A percentile compares a stretch with the other conserved stretches of the same genome.
Conservation (phyloP, 2,797 vertebrate species). For the Peromyscus aztecus region DNA sequence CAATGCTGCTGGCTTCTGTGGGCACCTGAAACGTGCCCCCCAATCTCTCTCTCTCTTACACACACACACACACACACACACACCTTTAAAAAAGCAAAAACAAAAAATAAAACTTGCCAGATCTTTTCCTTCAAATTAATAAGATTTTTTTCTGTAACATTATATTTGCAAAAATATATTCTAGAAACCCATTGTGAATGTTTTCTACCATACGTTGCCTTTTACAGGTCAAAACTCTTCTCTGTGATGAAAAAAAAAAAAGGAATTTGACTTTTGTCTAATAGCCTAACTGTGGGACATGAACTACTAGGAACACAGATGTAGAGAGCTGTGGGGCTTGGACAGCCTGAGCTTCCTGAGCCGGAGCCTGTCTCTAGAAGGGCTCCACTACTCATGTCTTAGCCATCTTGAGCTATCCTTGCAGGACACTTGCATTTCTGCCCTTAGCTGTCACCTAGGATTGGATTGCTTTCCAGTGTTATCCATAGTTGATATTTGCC, state of each 20-base stretch:
- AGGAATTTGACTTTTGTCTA: background rate
- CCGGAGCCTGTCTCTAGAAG: background rate
- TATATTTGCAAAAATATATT: background rate
- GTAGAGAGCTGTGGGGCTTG: background rate
- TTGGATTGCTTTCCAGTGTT: background rate
- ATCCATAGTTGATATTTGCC: background rate
- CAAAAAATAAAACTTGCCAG: background rate
- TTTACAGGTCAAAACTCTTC: slow-evolving; percentile 2
- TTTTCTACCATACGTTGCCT: background rate
- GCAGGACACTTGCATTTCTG: background rate
- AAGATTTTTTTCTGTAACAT: slow-evolving; percentile 58
- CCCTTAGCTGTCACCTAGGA: background rate
- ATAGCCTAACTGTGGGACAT: background rate
- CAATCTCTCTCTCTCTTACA: background rate
- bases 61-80: background rate
- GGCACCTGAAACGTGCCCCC: background rate
- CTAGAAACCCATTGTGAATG: slow-evolving; percentile 44
- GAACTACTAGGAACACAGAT: background rate
- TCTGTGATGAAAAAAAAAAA: background rate
- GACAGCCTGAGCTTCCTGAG: background rate
- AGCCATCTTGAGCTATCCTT: background rate
- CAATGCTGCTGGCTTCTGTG: background rate
- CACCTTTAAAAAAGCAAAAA: background rate
- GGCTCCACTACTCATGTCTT: background rate
- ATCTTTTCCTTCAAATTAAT: background rate